These are phyloP conservation scores for Labroides dimidiatus DNA, from an alignment of 2,797 vertebrate genomes.

Conservation along the genomic window DNA sequence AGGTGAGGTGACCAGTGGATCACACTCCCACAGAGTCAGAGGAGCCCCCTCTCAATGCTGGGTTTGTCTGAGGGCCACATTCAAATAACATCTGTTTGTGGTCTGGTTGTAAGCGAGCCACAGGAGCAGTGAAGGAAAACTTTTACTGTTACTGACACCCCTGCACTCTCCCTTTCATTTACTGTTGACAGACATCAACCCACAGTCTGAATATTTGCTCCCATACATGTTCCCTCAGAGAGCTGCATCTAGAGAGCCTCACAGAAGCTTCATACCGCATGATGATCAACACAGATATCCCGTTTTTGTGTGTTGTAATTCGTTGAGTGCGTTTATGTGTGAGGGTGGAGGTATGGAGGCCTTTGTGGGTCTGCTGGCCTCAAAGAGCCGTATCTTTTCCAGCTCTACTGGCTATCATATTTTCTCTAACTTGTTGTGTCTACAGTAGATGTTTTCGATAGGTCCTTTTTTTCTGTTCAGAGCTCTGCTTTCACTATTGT, in stretches of 20 bases:
- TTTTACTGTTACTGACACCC: constrained; percentile 51
- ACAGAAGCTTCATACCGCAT: constrained; percentile 6
- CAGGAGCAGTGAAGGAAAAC: constrained; percentile 40
- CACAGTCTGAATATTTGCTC: constrained; percentile 13
- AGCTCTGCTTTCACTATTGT: constrained; percentile 30
- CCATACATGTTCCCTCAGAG: background rate
- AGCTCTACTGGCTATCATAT: constrained; percentile 27
- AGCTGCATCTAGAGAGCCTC: background rate
- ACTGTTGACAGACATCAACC: constrained; percentile 35
- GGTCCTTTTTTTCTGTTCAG: constrained; percentile 3
- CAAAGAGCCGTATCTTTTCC: constrained; percentile 21
- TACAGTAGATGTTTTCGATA: constrained; percentile 25
- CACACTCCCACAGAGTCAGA: constrained; percentile 23
- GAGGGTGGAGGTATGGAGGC: constrained; percentile 19
- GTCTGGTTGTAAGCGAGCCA: constrained; percentile 49
- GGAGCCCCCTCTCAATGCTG: constrained; percentile 35
- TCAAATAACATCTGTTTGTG: constrained; percentile 75
- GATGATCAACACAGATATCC: constrained; percentile 47
- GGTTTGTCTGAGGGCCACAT: constrained; percentile 61
- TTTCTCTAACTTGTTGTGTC: constrained; percentile 36
- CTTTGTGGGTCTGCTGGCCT: constrained; percentile 43
- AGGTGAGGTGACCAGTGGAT: constrained; percentile 34
- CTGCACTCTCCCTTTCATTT: constrained; percentile 34
- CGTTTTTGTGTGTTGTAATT: constrained; percentile 10
- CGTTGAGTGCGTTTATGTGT: constrained; percentile 22